Evolutionary conservation across 2,797 vertebrate species (phyloP).

Genomic region (Argya squamiceps): DNA sequence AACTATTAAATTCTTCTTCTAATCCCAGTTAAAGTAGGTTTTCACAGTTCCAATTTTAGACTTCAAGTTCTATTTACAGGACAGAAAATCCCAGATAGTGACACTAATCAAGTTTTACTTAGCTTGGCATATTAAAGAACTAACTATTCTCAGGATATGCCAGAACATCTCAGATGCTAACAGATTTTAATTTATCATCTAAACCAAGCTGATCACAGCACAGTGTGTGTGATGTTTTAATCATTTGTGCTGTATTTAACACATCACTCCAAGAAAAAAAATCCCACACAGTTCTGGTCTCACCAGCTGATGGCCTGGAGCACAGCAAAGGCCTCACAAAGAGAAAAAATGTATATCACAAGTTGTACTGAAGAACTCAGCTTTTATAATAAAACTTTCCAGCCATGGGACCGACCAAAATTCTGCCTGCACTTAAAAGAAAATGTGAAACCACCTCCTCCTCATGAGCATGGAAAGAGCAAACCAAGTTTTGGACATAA

Average conservation of each 20-base stretch:
- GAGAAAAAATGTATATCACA: background rate
- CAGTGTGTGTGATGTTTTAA: background rate
- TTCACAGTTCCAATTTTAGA: constrained; percentile 40
- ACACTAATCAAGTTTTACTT: constrained; percentile 60
- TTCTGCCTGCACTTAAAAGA: background rate
- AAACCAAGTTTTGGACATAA: background rate
- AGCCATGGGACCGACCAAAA: background rate
- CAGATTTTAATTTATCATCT: constrained; percentile 17
- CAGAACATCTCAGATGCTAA: constrained; percentile 34
- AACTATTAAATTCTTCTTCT: background rate
- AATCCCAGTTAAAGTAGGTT: constrained; percentile 35
- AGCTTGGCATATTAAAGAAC: constrained; percentile 33
- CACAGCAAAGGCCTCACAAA: background rate
- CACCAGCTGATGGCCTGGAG: background rate
- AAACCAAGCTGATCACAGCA: constrained; percentile 26
- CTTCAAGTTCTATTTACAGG: constrained; percentile 44
- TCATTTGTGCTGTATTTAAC: background rate
- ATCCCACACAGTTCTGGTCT: background rate
- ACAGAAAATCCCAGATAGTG: constrained; percentile 43
- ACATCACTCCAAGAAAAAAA: background rate
- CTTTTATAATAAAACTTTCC: background rate
- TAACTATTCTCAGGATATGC: constrained; percentile 13
- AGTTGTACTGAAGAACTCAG: background rate
- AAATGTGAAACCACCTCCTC: background rate
- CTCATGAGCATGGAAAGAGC: background rate